Percentiles rank a stretch among this genome's conserved stretches.
Conservation (phyloP, 2,113 vertebrate genomes). For the Ophthalmolycus amberensis region DNA sequence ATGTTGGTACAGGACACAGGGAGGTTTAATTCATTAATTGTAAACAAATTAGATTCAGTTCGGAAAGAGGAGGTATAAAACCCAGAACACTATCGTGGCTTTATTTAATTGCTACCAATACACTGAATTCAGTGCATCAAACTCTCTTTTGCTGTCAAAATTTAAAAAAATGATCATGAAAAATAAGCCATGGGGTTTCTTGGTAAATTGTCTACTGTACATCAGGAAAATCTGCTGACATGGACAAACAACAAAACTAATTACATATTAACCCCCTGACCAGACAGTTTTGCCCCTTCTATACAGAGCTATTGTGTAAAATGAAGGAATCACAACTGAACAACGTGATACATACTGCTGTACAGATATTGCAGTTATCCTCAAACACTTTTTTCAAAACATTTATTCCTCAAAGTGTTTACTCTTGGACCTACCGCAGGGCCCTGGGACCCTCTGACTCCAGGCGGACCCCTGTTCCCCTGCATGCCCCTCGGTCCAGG, state of each 20-base stretch:
- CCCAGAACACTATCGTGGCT: neutral
- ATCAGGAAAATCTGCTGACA: neutral
- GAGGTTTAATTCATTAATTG: neutral
- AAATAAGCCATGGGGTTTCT: neutral
- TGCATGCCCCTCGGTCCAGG: constrained; percentile 93
- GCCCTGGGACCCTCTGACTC: constrained; percentile 92
- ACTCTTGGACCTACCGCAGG: constrained; percentile 86
- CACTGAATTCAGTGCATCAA: neutral
- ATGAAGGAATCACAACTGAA: neutral
- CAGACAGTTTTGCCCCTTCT: too few species aligned
- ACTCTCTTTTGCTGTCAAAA: neutral
- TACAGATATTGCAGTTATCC: neutral
- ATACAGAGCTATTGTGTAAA: neutral
- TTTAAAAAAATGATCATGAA: too few species aligned
- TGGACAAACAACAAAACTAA: too few species aligned
- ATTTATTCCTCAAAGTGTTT: neutral
- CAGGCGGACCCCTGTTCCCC: constrained; percentile 91
- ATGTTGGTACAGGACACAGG: neutral
- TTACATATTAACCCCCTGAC: too few species aligned
- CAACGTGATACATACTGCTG: neutral
- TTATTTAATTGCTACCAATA: neutral
- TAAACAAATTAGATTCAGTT: neutral
- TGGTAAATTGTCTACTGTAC: neutral
- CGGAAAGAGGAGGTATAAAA: neutral
- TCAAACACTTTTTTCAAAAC: neutral